Percentiles rank a stretch among this genome's conserved stretches.
Evolutionary conservation across 2,888 invertebrate genomes (phyloP).

Genomic region (Lasioglossum morio): DNA sequence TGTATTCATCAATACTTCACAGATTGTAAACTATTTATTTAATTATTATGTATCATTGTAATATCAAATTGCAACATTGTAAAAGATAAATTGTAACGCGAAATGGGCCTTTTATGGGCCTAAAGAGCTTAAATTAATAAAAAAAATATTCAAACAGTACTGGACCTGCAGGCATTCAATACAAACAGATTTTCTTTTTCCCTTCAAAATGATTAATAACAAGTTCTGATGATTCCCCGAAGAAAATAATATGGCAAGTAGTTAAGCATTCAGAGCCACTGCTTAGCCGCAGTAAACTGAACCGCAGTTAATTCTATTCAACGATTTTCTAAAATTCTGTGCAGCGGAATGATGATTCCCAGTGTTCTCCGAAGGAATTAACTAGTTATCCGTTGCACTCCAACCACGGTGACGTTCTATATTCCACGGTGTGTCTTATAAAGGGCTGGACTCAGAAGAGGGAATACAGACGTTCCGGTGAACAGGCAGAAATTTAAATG

Average conservation of each 20-base stretch:
- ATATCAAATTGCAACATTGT: no score
- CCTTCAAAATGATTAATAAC: not conserved
- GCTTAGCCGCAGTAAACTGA: not conserved
- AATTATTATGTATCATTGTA: no score
- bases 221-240: no score
- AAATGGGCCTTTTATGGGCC: no score
- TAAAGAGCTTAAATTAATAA: no score
- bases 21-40: no score
- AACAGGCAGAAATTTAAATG: conserved; percentile 46
- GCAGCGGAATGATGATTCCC: not conserved
- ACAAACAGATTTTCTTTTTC: not conserved
- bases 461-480: not conserved
- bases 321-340: not conserved
- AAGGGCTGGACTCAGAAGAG: conserved; percentile 11
- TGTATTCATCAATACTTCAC: no score
- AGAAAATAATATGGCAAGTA: no score
- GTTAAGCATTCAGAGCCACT: not conserved
- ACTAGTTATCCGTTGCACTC: conserved; percentile 10
- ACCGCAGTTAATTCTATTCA: not conserved
- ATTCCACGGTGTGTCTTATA: conserved; percentile 4
- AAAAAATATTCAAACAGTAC: no score
- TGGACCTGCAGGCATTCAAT: no score
- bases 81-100: no score
- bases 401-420: not conserved
- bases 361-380: not conserved